Evolutionary conservation across 2,888 invertebrate genomes (phyloP).

Genomic region (Amiota mariae): DNA sequence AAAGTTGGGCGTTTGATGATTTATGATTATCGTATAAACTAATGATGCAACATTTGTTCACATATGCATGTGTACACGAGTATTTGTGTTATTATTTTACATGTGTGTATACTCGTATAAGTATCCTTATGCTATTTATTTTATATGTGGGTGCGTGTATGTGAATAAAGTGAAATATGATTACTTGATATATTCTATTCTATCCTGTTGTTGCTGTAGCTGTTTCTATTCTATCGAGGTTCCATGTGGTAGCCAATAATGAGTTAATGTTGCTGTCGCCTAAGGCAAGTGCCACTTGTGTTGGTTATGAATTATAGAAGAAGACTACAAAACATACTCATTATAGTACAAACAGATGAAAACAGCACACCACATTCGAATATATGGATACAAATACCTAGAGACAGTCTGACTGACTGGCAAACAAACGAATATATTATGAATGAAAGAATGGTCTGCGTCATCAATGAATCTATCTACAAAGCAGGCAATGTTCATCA

Average conservation of each 20-base stretch:
- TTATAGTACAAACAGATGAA: too few relatives aligned
- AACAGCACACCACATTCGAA: too few relatives aligned
- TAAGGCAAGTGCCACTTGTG: background rate
- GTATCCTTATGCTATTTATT: background rate
- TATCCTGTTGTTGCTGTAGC: too few relatives aligned
- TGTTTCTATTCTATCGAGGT: background rate
- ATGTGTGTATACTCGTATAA: background rate
- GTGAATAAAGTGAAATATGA: slow-evolving; percentile 1
- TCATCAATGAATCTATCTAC: too few relatives aligned
- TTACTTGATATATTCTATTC: background rate
- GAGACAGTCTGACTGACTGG: too few relatives aligned
- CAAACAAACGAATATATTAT: too few relatives aligned
- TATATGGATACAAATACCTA: too few relatives aligned
- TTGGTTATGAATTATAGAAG: background rate
- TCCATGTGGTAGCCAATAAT: slow-evolving; percentile 1
- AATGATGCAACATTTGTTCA: slow-evolving; percentile 59
- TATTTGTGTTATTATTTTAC: background rate
- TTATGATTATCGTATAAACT: slow-evolving; percentile 56
- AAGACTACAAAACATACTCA: background rate
- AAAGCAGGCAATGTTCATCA: too few relatives aligned
- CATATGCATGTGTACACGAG: background rate
- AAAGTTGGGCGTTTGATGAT: slow-evolving; percentile 43
- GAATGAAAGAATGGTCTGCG: too few relatives aligned
- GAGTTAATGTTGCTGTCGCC: background rate
- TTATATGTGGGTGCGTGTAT: background rate